Base-by-base conservation (phyloP, 2,113 vertebrate genomes). In the Lepisosteus osseus region DNA sequence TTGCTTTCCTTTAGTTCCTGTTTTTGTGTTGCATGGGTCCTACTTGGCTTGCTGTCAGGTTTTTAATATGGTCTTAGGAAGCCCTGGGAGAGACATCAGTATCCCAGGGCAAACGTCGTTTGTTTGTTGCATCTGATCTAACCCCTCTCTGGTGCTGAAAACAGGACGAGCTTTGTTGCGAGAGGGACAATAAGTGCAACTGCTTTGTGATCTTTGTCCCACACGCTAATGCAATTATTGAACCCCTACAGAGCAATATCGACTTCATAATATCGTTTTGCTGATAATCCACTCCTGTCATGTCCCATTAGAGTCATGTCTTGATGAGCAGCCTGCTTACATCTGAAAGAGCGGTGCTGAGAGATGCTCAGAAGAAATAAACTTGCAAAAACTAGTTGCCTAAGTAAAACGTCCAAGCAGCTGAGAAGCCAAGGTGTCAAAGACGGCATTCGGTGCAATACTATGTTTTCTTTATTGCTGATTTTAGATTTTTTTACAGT, bases 281-380 rank as follows among this genome's bases (percentile, higher is more conserved):
- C 72, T 56, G 56, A 80, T 80, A 73, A 83, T 77, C 76, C 74
- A 74, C 70, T 74, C 70, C 61, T 29, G 85, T 84, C 83, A 79
- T 73, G 84, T 80, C 80, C 76, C 78, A 84, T 87, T 85, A 84
- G 55, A 73, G 65, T 41, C 47, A 54, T 76, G n/a, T 59, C 68
- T 69, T 75, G 72, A 71, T 47, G 7, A 15, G 57, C 13, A 40
- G 62, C 40, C 56, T 13, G 12, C 56, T n/a, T 57, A 40, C 54
- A 54, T 42, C 9, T 57, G 54, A 69, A 12, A 3, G 57, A 44
- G 2, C n/a, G 40, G 40, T 40, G 12, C 7, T 14, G 62, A 64
- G 17, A 64, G 8, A 44, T 29, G 14, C n/a, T 8, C 44, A 15
- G 59, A 12, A 47, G n/a, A 3, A 47, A 14, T n/a, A 15, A 51